A percentile compares a stretch with the other conserved stretches of the same genome.
phyloP scores from a whole-genome alignment of 2,797 vertebrate species.

The Sternarchorhynchus goeldii region DNA sequence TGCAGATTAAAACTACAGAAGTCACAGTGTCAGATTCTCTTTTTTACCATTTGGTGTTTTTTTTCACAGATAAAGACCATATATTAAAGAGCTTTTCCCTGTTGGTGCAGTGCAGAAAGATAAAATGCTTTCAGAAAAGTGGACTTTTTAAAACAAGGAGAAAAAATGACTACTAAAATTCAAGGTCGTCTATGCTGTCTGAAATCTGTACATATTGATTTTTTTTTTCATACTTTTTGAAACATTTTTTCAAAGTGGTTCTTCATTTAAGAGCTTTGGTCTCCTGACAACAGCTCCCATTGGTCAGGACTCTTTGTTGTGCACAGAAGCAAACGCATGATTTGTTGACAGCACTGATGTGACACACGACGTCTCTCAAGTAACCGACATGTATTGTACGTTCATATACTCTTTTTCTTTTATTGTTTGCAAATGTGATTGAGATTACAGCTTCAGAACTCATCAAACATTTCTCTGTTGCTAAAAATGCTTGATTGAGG shows the following conservation, averaged over 20 bases:
- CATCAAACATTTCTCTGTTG: background rate
- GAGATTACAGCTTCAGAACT: background rate
- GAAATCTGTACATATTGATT: conserved; percentile 52
- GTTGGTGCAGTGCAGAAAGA: conserved; percentile 40
- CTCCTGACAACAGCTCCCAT: conserved; percentile 11
- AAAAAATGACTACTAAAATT: conserved; percentile 39
- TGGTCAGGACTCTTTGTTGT: background rate
- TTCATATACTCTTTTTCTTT: background rate
- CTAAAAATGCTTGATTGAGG: conserved; percentile 8
- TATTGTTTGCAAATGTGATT: background rate
- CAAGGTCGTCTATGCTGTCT: conserved; percentile 50
- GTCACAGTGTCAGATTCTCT: no score
- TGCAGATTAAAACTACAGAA: no score
- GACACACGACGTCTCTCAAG: background rate
- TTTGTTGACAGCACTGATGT: background rate
- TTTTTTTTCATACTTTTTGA: conserved; percentile 26
- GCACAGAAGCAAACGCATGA: background rate
- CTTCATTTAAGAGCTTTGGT: conserved; percentile 37
- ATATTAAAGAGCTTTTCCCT: background rate
- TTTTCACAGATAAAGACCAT: no score
- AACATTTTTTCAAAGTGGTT: conserved; percentile 26
- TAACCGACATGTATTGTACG: background rate
- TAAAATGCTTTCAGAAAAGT: conserved; percentile 14
- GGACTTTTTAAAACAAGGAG: conserved; percentile 1
- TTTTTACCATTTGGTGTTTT: no score